Conservation (phyloP, 2,113 vertebrate genomes). For the Neogale vison region DNA sequence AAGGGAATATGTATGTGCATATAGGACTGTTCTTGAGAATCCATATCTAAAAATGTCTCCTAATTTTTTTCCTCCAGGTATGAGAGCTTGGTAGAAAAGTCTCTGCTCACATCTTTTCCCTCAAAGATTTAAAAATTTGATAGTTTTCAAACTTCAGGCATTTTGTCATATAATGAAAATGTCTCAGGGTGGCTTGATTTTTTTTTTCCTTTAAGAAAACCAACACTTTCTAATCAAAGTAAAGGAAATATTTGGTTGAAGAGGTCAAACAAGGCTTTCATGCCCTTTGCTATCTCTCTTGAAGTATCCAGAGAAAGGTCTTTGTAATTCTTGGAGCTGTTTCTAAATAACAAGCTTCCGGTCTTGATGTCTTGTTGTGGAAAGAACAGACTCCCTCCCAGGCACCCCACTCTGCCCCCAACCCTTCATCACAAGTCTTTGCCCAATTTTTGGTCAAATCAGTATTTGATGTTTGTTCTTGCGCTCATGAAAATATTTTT, state of each 20-base stretch:
- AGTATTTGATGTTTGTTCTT: neutral
- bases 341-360: neutral
- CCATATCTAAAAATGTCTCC: neutral
- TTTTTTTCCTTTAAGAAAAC: neutral
- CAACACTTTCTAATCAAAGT: neutral
- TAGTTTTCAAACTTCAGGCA: neutral
- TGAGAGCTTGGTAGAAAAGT: neutral
- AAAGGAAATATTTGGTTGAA: neutral
- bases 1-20: neutral
- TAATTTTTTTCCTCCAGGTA: neutral
- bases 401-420: fast-evolving
- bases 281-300: neutral
- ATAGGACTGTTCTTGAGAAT: neutral
- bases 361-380: neutral
- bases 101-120: neutral
- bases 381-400: too few species aligned
- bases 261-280: neutral
- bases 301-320: too few species aligned
- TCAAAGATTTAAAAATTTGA: neutral
- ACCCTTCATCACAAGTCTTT: neutral
- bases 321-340: neutral
- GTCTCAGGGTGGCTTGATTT: neutral
- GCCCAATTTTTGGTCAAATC: neutral
- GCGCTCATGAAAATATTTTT: neutral
- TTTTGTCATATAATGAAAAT: neutral